Evolutionary conservation across 2,888 invertebrate genomes (phyloP), one percentile per base, ranked within the genome.

Genomic region (Argyresthia albistria): DNA sequence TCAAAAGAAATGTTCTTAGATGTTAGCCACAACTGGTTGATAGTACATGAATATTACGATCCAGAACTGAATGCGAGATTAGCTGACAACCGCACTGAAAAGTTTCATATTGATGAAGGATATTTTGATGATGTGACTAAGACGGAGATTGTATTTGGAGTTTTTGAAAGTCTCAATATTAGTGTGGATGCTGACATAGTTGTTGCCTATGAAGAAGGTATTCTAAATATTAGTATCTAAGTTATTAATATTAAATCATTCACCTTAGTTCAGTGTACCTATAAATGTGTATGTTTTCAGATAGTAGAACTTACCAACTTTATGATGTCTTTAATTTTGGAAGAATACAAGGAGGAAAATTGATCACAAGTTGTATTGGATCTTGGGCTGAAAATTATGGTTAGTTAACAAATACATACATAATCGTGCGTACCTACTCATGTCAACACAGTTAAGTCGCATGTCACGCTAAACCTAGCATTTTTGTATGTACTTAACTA

Each of bases 301-400:
- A 50, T 46, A 25, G 43, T 3, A n/a, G 50, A 4, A 42, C 54
- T 0, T 73, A 67, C 50, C 50, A 51, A 11, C 46, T 80, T 1
- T 63, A 59, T 36, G 80, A 80, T 43, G 54, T 73, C 1, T 77
- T 60, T 50, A 81, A 77, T 59, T 77, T 69, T 52, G 80, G 80
- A 0, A 78, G 70, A 62, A 57, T 66, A 1, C 76, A 74, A 64
- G 74, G 73, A 6, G 75, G 77, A 6, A 56, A 59, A 47, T 60
- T 74, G 35, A 64, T 66, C 4, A 43, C 69, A 0, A 57, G 57
- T 4, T 51, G 61, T 37, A 43, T 65, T 12, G 76, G 73, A 37
- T 53, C 53, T 1, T 79, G 76, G 74, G 60, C 55, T 48, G 0
- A 9, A 7, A 10, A 42, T 25, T 8, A 51, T n/a, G 56, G 56